Evolutionary conservation across 2,797 vertebrate genomes (phyloP), one percentile per base, ranked within the genome.

Genomic region (Mus spretus): DNA sequence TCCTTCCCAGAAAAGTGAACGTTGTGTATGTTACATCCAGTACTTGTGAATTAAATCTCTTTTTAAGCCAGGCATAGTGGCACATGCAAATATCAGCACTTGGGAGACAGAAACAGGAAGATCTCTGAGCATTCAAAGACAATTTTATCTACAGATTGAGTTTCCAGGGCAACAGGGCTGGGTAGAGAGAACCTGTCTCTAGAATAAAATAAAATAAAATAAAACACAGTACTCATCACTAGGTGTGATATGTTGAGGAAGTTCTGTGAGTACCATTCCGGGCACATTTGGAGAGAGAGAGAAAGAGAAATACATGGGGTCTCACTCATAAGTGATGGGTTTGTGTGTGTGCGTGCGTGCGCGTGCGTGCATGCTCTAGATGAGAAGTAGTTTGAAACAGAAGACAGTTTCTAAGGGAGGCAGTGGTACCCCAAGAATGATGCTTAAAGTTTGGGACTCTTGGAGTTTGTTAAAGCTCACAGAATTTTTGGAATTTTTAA

Each of bases 401-500:
- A 55, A 75, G 50, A 90, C 44, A 78, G 10, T 26, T 94, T 90
- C 61, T 53, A 55, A 82, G 75, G 9, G 7, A 88, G n/a, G 72
- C 65, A 92, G 40, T 87, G 63, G 8, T 44, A 34, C 65, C 95
- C 70, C n/a, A 77, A 55, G 50, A 95, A 89, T 10, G 86, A 22
- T 93, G 37, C 34, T 93, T 95, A 83, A 89, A 95, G 94, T 63
- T 19, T 34, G 37, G 1, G 26, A 22, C 50, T 55, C 7, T 47
- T 44, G n/a, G n/a, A 37, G 28, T 80, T 92, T 81, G 55, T 95
- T 91, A 34, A 95, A 92, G 40, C 47, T 86, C 75, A 37, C 59
- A 92, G 83, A 95, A 77, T 84, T 88, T 37, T 92, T 63, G 85
- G 84, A 79, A 44, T 57, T 28, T 74, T 87, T 28, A 40, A 55